phyloP scores from a whole-genome alignment of 2,797 vertebrate species.

The Cuniculus paca region DNA sequence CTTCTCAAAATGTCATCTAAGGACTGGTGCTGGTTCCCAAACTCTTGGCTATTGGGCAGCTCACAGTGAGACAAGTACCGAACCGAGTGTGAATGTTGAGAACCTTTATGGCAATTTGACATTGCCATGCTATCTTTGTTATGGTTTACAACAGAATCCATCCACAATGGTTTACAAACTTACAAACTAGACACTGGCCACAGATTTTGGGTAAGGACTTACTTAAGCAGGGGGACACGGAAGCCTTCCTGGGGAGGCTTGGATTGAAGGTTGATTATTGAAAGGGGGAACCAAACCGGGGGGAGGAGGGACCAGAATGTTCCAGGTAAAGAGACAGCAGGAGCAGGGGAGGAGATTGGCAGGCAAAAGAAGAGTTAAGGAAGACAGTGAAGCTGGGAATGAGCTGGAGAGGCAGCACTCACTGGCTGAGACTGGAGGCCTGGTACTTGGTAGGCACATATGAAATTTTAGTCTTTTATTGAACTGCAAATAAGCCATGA shows the following conservation, averaged over 20 bases:
- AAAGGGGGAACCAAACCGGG: background rate
- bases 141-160: background rate
- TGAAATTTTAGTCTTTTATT: background rate
- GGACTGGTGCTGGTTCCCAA: background rate
- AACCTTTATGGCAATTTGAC: background rate
- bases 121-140: background rate
- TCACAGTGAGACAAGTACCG: accelerated
- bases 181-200: background rate
- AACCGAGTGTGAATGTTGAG: background rate
- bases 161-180: background rate
- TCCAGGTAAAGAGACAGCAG: background rate
- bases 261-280: background rate
- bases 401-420: background rate
- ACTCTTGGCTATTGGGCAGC: too few species aligned
- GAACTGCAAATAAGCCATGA: background rate
- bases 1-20: background rate
- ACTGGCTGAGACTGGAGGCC: too few species aligned
- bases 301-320: too few species aligned
- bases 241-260: background rate
- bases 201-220: background rate
- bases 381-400: background rate
- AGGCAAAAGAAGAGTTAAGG: background rate
- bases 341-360: background rate
- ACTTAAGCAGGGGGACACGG: background rate
- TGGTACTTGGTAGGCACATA: background rate